These are phyloP conservation scores for Antitype chi DNA, from an alignment of 2,888 invertebrate genomes.

Conservation along the genomic window DNA sequence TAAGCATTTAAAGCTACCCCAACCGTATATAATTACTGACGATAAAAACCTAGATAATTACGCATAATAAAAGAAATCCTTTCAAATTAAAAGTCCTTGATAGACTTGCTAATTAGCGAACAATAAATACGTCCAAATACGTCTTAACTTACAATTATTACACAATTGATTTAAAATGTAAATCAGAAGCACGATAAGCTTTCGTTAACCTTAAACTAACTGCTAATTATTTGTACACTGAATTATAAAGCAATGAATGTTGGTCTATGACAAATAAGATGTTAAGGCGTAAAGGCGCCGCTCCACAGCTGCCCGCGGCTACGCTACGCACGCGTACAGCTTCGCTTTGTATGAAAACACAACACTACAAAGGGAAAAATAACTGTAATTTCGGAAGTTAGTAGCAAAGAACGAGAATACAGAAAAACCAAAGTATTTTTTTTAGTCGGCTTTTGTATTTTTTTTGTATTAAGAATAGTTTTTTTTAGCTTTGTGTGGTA, in stretches of 20 bases:
- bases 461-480: too few relatives aligned
- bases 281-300: neutral
- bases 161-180: slow-evolving; percentile 64
- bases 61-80: slow-evolving; percentile 19
- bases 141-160: slow-evolving; percentile 54
- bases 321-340: neutral
- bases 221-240: slow-evolving; percentile 58
- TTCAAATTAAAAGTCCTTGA: slow-evolving; percentile 54
- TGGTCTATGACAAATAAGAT: slow-evolving; percentile 66
- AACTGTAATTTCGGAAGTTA: too few relatives aligned
- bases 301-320: neutral
- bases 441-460: too few relatives aligned
- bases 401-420: too few relatives aligned
- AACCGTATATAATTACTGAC: slow-evolving; percentile 24
- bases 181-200: slow-evolving; percentile 64
- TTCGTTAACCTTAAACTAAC: slow-evolving; percentile 69
- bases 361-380: too few relatives aligned
- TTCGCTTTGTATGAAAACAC: neutral
- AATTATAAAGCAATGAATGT: slow-evolving; percentile 60
- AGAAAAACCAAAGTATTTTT: too few relatives aligned
- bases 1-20: slow-evolving; percentile 6
- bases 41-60: slow-evolving; percentile 28
- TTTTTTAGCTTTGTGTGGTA: too few relatives aligned
- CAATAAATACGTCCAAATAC: slow-evolving; percentile 58
- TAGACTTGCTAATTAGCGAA: slow-evolving; percentile 48